These are phyloP conservation scores for Caiman crocodilus DNA, from an alignment of 2,797 vertebrate species.

Conservation along the genomic window DNA sequence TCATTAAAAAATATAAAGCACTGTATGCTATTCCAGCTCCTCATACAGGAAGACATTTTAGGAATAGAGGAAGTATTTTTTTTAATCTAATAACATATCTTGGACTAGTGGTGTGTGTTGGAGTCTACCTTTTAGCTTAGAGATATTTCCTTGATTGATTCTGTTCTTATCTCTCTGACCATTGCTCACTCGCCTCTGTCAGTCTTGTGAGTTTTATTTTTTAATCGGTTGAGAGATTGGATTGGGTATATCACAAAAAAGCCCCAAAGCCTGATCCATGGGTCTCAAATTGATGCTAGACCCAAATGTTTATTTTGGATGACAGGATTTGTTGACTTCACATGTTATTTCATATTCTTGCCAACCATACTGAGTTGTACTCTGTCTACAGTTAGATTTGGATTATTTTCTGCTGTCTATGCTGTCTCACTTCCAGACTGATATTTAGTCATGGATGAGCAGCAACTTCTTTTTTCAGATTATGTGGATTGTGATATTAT, in stretches of 20 bases:
- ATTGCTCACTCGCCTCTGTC: constrained; percentile 44
- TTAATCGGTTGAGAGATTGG: background rate
- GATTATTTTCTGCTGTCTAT: constrained; percentile 64
- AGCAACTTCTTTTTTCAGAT: constrained; percentile 50
- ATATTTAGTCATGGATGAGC: constrained; percentile 60
- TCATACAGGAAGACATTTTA: constrained; percentile 13
- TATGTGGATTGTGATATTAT: constrained; percentile 18
- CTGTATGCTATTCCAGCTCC: background rate
- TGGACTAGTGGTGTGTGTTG: background rate
- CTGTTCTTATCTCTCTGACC: constrained; percentile 44
- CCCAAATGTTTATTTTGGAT: constrained; percentile 68
- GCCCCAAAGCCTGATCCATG: constrained; percentile 51
- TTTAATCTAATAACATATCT: background rate
- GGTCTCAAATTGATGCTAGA: constrained; percentile 54
- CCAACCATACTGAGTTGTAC: constrained; percentile 45
- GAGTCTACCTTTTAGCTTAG: background rate
- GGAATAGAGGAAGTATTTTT: background rate
- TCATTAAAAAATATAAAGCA: background rate
- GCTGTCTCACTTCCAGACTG: constrained; percentile 51
- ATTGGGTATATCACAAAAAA: constrained; percentile 43
- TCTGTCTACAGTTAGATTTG: constrained; percentile 57
- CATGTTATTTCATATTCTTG: constrained; percentile 65
- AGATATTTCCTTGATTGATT: constrained; percentile 38
- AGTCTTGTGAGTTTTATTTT: background rate
- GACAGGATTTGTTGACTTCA: constrained; percentile 47